phyloP scores from a whole-genome alignment of 37 sponge, comb jelly and placozoan genomes.

The Dysidea cf. avara region DNA sequence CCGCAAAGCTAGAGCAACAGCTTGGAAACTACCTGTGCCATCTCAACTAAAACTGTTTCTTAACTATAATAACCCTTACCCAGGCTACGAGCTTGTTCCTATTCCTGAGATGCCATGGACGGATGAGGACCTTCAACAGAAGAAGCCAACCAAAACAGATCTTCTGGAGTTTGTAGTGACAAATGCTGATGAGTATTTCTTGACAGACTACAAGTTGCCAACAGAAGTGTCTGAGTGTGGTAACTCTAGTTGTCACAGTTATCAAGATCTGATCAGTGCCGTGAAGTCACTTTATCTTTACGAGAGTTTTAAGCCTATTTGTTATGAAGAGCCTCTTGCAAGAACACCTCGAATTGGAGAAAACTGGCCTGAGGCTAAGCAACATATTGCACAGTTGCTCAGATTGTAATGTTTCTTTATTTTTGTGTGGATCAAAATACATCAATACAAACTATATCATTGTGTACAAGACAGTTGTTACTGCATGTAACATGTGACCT shows the following conservation, averaged over 20 bases:
- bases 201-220: slow-evolving; percentile 12
- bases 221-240: neutral
- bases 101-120: slow-evolving; percentile 47
- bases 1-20: neutral
- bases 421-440: too few relatives aligned
- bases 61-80: slow-evolving; percentile 41
- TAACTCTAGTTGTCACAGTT: neutral
- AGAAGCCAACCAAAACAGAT: slow-evolving; percentile 2
- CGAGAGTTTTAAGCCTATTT: slow-evolving; percentile 43
- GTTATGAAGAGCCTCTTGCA: slow-evolving; percentile 37
- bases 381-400: too few relatives aligned
- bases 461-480: too few relatives aligned
- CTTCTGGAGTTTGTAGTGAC: slow-evolving; percentile 24
- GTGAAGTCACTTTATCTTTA: slow-evolving; percentile 46
- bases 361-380: slow-evolving; percentile 6
- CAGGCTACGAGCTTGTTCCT: slow-evolving; percentile 27
- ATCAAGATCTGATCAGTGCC: slow-evolving; percentile 13
- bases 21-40: slow-evolving; percentile 46
- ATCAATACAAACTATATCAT: too few relatives aligned
- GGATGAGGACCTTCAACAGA: slow-evolving; percentile 26
- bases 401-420: too few relatives aligned
- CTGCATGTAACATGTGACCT: too few relatives aligned
- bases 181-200: slow-evolving; percentile 37
- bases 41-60: slow-evolving; percentile 39
- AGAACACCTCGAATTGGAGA: slow-evolving; percentile 27